Percentiles rank a stretch among this genome's conserved stretches.
Evolutionary conservation across 2,888 invertebrate genomes (phyloP).

Genomic region (Sabatieria punctata): DNA sequence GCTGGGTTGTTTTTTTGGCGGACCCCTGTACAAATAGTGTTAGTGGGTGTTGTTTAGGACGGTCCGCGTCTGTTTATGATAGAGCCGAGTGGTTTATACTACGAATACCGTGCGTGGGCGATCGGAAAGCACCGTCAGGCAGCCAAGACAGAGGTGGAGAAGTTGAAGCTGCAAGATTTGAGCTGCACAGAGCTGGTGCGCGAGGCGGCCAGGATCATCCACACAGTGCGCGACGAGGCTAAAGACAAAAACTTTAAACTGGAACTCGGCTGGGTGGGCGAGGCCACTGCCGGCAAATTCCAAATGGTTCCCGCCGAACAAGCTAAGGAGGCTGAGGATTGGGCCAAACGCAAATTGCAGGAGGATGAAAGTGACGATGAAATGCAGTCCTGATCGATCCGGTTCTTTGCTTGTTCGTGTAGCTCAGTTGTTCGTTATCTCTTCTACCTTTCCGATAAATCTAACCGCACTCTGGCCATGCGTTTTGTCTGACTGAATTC

Average conservation of each 20-base stretch:
- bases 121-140: slow-evolving; percentile 97
- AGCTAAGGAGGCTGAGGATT: slow-evolving; percentile 21
- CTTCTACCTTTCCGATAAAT: too few species aligned
- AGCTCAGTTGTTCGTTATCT: too few species aligned
- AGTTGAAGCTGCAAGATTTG: slow-evolving; percentile 47
- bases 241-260: slow-evolving; percentile 41
- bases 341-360: slow-evolving; percentile 24
- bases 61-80: slow-evolving; percentile 79
- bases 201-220: slow-evolving; percentile 26
- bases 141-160: slow-evolving; percentile 98
- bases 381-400: too few species aligned
- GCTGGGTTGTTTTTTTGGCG: too few species aligned
- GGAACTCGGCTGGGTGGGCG: slow-evolving; percentile 30
- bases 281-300: slow-evolving; percentile 21
- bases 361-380: too few species aligned
- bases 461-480: too few species aligned
- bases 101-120: slow-evolving; percentile 91
- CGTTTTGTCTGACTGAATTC: too few species aligned
- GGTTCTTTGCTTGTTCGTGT: too few species aligned
- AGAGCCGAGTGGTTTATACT: slow-evolving; percentile 88
- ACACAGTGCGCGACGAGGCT: slow-evolving; percentile 48
- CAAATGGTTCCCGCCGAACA: slow-evolving; percentile 16
- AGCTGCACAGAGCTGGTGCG: slow-evolving; percentile 1
- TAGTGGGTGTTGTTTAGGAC: too few species aligned
- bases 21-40: too few species aligned